Evolutionary conservation across 1,140 invertebrate species (phyloP).

Genomic region (Eupeodes corollae): DNA sequence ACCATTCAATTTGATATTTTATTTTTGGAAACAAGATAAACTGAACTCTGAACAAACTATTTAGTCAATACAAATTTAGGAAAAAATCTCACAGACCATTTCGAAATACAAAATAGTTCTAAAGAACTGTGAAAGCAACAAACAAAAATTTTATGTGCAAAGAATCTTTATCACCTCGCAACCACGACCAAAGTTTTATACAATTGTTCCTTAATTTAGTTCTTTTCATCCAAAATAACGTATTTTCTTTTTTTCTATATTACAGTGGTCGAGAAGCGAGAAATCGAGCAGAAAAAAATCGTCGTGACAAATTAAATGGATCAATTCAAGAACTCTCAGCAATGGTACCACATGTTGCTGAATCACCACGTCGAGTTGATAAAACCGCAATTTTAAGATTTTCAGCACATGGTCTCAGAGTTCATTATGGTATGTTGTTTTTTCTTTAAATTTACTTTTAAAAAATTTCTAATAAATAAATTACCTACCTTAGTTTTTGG

Average conservation of each 20-base stretch:
- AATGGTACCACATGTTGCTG: slow-evolving; percentile 70
- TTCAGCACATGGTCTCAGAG: slow-evolving; percentile 61
- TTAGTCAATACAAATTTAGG: too few species aligned
- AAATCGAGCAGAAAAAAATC: slow-evolving; percentile 77
- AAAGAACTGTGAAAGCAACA: too few species aligned
- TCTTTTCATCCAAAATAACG: not conserved
- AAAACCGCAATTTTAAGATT: slow-evolving; percentile 81
- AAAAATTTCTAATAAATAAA: not conserved
- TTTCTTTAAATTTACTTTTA: not conserved
- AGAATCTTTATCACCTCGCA: too few species aligned
- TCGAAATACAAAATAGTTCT: too few species aligned
- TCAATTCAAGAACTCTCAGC: slow-evolving; percentile 71
- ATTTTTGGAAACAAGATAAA: too few species aligned
- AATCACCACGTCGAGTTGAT: slow-evolving; percentile 68
- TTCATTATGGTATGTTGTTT: slow-evolving; percentile 22
- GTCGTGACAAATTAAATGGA: slow-evolving; percentile 78
- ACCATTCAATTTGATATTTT: too few species aligned
- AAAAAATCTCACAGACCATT: too few species aligned
- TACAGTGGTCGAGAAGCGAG: slow-evolving; percentile 64
- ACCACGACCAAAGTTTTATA: too few species aligned
- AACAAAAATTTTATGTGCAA: too few species aligned
- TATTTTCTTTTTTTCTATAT: slow-evolving; percentile 36
- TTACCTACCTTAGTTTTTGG: slow-evolving; percentile 38
- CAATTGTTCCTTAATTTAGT: too few species aligned
- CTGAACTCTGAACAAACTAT: too few species aligned